Evolutionary conservation across 1,140 invertebrate species (phyloP).

Genomic region (Drosophila auraria): DNA sequence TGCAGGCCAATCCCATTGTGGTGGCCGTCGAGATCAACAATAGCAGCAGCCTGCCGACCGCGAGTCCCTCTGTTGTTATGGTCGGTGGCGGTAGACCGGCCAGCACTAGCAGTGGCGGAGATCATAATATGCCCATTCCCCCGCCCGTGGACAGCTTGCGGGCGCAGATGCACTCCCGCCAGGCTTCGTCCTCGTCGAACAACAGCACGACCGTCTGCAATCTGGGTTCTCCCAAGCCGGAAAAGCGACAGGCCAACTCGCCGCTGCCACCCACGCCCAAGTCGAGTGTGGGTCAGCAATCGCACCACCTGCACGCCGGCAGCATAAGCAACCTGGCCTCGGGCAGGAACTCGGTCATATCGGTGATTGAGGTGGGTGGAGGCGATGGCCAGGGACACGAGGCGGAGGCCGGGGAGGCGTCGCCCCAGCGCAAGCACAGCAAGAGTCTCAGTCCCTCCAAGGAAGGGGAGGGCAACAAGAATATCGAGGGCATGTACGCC

Average conservation of each 20-base stretch:
- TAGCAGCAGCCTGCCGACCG: slow-evolving; percentile 49
- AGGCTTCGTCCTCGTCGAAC: slow-evolving; percentile 90
- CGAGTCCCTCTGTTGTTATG: slow-evolving; percentile 12
- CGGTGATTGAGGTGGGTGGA: slow-evolving; percentile 78
- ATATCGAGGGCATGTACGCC: slow-evolving; percentile 94
- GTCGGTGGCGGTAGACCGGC: slow-evolving; percentile 11
- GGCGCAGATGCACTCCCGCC: slow-evolving; percentile 83
- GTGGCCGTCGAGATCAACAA: slow-evolving; percentile 86
- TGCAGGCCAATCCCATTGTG: slow-evolving; percentile 86
- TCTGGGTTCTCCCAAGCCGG: slow-evolving; percentile 92
- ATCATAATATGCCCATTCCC: slow-evolving; percentile 67
- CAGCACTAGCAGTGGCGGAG: slow-evolving; percentile 41
- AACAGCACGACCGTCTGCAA: slow-evolving; percentile 90
- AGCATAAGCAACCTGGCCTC: slow-evolving; percentile 82
- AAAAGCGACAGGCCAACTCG: slow-evolving; percentile 94
- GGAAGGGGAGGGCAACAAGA: slow-evolving; percentile 90
- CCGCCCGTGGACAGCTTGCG: slow-evolving; percentile 77
- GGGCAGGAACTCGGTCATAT: slow-evolving; percentile 83
- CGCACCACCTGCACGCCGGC: slow-evolving; percentile 63
- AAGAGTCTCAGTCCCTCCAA: slow-evolving; percentile 86
- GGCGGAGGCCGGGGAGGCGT: slow-evolving; percentile 59
- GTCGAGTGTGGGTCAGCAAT: slow-evolving; percentile 67
- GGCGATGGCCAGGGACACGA: slow-evolving; percentile 76
- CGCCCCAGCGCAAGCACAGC: slow-evolving; percentile 84
- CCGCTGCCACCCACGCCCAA: slow-evolving; percentile 91